Base-by-base conservation (phyloP, 2,888 invertebrate species). In the Aphelenchoides bicaudatus region DNA sequence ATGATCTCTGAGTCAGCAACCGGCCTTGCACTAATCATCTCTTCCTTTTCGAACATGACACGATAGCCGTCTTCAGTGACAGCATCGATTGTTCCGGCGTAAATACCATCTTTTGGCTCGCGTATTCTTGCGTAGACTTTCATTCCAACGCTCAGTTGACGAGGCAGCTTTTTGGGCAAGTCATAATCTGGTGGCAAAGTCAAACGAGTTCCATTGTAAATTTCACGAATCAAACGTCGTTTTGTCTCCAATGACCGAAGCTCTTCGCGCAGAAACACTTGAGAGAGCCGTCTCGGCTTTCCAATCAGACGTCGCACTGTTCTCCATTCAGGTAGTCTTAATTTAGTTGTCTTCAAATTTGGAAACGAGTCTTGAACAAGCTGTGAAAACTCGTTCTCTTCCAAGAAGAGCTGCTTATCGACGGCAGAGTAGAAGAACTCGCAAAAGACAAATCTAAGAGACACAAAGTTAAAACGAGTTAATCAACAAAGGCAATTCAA, bases 401-500 rank as follows among this genome's bases (percentile, higher is more conserved):
- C 91, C 68, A 89, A 87, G 82, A 98, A 96, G 34, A 98, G 83
- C 80, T 81, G 86, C 84, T 85, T 84, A 79, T 99, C 98, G 72
- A 99, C 88, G 78, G 93, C 94, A 70, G 96, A 94, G 81, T 98
- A 98, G 82, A 99, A 99, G 88, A 93, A 98, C 81, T 99, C 98
- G 81, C 91, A 96, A 81, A 92, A 94, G 6, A 96, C 94, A 65
- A 72, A 78, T 47, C 72, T 68, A 37, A 67, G 61, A 4, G 68
- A 65, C 57, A 94, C 0, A 94, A 63, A 96, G 82, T 82, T 94
- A 94, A 2, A 96, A 83, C 28, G 96, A 84, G 82, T 96, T 96
- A 23, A 79, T 68, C 19, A 82, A 52, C 29, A 13, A 8, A 3
- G 28, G 38, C 21, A 25, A 16, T 1, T 39, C 55, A 92, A 94